Conservation (phyloP, 1,140 invertebrate genomes). For the Habropoda laboriosa region DNA sequence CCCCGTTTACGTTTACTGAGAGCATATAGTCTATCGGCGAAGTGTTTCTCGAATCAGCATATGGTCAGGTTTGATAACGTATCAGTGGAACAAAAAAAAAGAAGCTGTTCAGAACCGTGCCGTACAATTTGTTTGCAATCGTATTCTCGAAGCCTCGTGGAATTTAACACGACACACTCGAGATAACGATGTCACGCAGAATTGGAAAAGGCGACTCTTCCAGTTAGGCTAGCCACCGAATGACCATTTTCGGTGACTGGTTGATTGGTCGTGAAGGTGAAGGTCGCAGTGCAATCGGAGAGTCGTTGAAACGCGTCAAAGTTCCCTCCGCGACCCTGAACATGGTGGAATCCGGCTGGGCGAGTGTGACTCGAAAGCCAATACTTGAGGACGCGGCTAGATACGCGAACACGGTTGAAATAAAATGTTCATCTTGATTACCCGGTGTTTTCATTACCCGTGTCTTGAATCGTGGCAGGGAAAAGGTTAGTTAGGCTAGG, state of each 20-base stretch:
- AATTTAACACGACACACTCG: background rate
- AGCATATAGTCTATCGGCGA: background rate
- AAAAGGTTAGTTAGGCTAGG: no score
- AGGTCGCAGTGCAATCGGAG: constrained; percentile 9
- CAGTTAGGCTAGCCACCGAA: background rate
- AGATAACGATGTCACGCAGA: background rate
- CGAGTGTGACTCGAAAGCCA: constrained; percentile 35
- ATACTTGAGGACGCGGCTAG: background rate
- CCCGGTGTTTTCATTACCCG: no score
- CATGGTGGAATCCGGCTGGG: constrained; percentile 45
- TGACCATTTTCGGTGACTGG: constrained; percentile 13
- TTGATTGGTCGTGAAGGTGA: constrained; percentile 22
- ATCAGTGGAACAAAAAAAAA: no score
- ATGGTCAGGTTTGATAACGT: constrained; percentile 18
- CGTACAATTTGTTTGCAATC: background rate
- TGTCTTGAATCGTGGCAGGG: background rate
- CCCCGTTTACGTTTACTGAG: background rate
- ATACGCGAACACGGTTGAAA: background rate
- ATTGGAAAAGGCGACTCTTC: background rate
- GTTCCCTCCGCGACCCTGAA: constrained; percentile 34
- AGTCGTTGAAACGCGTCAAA: constrained; percentile 33
- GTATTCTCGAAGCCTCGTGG: background rate
- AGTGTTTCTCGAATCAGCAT: background rate
- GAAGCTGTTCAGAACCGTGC: background rate
- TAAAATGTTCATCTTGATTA: background rate